Percentiles rank a stretch among this genome's conserved stretches.
phyloP scores from a whole-genome alignment of 2,888 invertebrate species.

The Bugula neritina region DNA sequence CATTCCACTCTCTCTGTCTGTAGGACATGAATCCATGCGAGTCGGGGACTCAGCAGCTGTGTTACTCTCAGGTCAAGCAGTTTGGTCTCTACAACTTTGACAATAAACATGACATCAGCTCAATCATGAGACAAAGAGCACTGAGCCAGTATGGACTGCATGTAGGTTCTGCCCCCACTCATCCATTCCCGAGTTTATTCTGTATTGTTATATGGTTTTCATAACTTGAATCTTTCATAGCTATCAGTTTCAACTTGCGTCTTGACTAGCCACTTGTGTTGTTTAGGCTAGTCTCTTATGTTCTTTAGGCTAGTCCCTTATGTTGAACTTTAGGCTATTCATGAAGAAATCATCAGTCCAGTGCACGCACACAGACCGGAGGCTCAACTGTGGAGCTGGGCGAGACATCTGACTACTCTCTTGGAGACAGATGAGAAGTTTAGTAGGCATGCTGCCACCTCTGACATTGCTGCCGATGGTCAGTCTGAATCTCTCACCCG shows the following conservation, averaged over 20 bases:
- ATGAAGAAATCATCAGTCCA: not conserved
- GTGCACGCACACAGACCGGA: not conserved
- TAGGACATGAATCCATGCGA: conserved; percentile 22
- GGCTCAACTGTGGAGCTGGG: conserved; percentile 16
- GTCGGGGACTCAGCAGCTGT: not conserved
- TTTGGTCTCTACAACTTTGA: conserved; percentile 16
- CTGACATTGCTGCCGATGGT: not conserved
- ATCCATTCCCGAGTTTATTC: not conserved
- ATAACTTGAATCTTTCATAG: not conserved
- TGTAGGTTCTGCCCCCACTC: not conserved
- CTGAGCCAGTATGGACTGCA: conserved; percentile 24
- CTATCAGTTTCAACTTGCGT: not conserved
- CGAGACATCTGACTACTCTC: conserved; percentile 4
- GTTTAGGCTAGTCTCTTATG: too few species aligned
- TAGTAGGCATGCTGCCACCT: not conserved
- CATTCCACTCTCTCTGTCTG: too few species aligned
- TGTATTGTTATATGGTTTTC: not conserved
- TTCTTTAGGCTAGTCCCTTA: too few species aligned
- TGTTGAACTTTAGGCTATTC: not conserved
- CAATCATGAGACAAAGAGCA: conserved; percentile 20
- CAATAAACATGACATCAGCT: conserved; percentile 20
- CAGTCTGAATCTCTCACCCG: not conserved
- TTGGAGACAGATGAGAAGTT: not conserved
- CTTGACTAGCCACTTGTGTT: too few species aligned
- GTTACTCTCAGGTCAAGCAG: conserved; percentile 21